Evolutionary conservation across 2,797 vertebrate genomes (phyloP).

Genomic region (Sebastes ruberrimus): DNA sequence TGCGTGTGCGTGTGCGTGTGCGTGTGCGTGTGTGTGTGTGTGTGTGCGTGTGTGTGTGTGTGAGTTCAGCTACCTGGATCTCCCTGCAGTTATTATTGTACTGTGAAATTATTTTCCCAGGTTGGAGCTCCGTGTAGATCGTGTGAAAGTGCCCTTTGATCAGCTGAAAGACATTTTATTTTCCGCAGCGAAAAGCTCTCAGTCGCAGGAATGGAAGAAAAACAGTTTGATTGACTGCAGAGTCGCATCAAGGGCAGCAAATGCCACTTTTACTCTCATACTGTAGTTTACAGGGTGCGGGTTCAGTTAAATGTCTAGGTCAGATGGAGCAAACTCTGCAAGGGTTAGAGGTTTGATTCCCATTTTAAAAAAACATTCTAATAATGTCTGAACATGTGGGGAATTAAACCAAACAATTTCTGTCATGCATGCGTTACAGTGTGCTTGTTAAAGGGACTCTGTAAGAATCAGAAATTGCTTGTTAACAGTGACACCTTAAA

Average conservation of each 20-base stretch:
- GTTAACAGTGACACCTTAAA: too few relatives aligned
- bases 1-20: accelerated
- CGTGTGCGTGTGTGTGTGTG: neutral
- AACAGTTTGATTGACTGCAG: slow-evolving; percentile 13
- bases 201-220: neutral
- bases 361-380: neutral
- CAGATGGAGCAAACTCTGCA: neutral
- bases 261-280: neutral
- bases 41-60: neutral
- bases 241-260: neutral
- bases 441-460: neutral
- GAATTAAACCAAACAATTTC: neutral
- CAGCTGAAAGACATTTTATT: slow-evolving; percentile 33
- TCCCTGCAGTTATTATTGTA: slow-evolving; percentile 42
- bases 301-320: neutral
- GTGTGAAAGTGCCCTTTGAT: slow-evolving; percentile 57
- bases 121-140: slow-evolving; percentile 5
- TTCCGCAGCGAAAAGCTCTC: slow-evolving; percentile 4
- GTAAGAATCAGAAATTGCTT: too few relatives aligned
- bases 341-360: neutral
- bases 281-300: neutral
- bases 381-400: neutral
- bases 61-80: slow-evolving; percentile 3
- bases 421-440: neutral
- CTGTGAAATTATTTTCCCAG: slow-evolving; percentile 52